phyloP scores from a whole-genome alignment of 1,140 invertebrate species.

The Drosophila leontia region DNA sequence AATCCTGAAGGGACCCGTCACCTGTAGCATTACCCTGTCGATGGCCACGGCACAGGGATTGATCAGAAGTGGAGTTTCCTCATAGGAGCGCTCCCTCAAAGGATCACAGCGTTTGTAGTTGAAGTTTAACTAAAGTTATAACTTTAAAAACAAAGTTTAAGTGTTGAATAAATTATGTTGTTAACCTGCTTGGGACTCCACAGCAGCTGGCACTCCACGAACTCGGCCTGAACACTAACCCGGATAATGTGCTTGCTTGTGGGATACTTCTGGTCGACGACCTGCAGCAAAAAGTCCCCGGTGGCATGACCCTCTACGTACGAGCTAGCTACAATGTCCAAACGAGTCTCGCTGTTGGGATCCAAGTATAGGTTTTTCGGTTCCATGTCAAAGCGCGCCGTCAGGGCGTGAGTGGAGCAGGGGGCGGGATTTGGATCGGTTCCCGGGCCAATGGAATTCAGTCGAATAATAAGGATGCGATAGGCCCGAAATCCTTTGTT shows the following conservation, averaged over 20 bases:
- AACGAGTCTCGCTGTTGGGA: conserved; percentile 4
- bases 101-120: conserved; percentile 59
- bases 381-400: conserved; percentile 57
- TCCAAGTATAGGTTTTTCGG: conserved; percentile 57
- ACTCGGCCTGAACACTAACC: conserved; percentile 43
- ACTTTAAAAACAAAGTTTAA: no score
- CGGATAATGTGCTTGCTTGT: conserved; percentile 58
- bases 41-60: conserved; percentile 34
- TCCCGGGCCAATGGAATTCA: conserved; percentile 34
- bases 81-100: conserved; percentile 47
- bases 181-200: conserved; percentile 53
- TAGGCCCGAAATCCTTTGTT: conserved; percentile 63
- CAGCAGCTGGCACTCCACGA: conserved; percentile 44
- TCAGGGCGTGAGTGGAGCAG: conserved; percentile 44
- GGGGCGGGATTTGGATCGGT: not conserved
- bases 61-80: conserved; percentile 30
- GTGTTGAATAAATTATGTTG: not conserved
- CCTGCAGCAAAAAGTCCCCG: conserved; percentile 62
- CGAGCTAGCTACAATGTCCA: conserved; percentile 56
- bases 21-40: conserved; percentile 41
- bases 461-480: conserved; percentile 54
- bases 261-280: conserved; percentile 59
- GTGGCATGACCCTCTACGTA: conserved; percentile 44
- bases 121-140: conserved; percentile 32
- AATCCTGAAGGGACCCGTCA: conserved; percentile 65